Evolutionary conservation across 2,113 vertebrate genomes (phyloP).

Genomic region (Aplodontia rufa): DNA sequence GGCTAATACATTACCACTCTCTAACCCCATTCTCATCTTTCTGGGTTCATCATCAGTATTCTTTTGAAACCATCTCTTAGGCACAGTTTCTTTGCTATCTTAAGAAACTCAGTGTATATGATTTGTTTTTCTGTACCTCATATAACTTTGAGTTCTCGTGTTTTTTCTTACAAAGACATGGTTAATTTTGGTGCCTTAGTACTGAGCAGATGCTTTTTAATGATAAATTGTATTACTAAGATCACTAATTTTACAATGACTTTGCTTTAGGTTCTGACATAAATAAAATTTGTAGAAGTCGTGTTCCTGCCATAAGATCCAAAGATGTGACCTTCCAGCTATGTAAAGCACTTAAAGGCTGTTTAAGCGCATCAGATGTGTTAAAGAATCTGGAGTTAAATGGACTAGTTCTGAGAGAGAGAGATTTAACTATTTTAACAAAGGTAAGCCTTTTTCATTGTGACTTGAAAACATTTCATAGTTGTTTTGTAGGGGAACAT

Average conservation of each 20-base stretch:
- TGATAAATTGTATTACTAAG: neutral
- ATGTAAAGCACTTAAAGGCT: conserved; percentile 91
- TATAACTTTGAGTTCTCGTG: neutral
- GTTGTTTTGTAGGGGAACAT: neutral
- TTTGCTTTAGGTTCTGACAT: conserved; percentile 84
- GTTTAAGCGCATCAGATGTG: conserved; percentile 87
- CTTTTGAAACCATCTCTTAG: neutral
- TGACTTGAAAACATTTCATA: neutral
- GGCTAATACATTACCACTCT: neutral
- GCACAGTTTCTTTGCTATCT: neutral
- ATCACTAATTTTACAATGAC: conserved; percentile 16
- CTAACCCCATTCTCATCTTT: neutral
- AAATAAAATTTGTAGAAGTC: conserved; percentile 86
- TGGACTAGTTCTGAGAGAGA: conserved; percentile 92
- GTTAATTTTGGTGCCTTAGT: neutral
- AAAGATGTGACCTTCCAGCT: conserved; percentile 93
- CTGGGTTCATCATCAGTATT: neutral
- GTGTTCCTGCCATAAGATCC: conserved; percentile 89
- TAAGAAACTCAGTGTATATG: neutral
- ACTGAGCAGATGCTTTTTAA: conserved; percentile 23
- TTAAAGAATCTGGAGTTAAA: conserved; percentile 92
- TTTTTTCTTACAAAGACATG: neutral
- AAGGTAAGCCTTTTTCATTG: conserved; percentile 86
- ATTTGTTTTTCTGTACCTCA: neutral
- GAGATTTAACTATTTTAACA: conserved; percentile 90